Evolutionary conservation across 2,888 invertebrate genomes (phyloP).

Genomic region (Sarcophaga caerulescens): DNA sequence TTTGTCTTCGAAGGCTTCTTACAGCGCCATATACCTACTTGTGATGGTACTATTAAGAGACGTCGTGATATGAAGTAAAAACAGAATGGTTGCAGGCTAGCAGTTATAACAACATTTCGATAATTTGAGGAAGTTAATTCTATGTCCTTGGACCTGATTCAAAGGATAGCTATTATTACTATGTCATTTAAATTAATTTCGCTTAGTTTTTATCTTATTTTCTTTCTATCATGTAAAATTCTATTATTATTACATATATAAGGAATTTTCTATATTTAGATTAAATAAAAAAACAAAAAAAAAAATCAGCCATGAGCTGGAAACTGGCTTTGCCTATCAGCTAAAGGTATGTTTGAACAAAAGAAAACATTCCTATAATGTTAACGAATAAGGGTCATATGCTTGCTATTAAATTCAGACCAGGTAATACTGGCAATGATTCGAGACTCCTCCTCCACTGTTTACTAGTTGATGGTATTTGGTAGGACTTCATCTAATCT

Average conservation of each 20-base stretch:
- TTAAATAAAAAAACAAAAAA: constrained; percentile 3
- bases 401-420: too few species aligned
- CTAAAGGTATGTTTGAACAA: too few species aligned
- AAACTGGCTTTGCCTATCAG: too few species aligned
- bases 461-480: too few species aligned
- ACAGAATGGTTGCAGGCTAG: too few species aligned
- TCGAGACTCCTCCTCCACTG: too few species aligned
- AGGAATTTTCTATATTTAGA: constrained; percentile 53
- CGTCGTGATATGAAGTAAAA: constrained; percentile 79
- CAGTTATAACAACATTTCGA: not conserved
- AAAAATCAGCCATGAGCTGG: not conserved
- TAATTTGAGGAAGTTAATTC: not conserved
- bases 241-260: constrained; percentile 65
- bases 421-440: too few species aligned
- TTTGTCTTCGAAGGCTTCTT: constrained; percentile 81
- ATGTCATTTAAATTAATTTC: constrained; percentile 30
- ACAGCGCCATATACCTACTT: constrained; percentile 79
- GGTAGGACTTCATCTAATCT: too few species aligned
- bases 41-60: constrained; percentile 80
- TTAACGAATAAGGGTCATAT: too few species aligned
- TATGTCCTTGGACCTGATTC: not conserved
- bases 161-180: constrained; percentile 14
- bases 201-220: constrained; percentile 16
- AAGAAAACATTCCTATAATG: too few species aligned
- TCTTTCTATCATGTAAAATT: constrained; percentile 37